phyloP scores from a whole-genome alignment of 2,113 vertebrate species.

The Apaloderma vittatum region DNA sequence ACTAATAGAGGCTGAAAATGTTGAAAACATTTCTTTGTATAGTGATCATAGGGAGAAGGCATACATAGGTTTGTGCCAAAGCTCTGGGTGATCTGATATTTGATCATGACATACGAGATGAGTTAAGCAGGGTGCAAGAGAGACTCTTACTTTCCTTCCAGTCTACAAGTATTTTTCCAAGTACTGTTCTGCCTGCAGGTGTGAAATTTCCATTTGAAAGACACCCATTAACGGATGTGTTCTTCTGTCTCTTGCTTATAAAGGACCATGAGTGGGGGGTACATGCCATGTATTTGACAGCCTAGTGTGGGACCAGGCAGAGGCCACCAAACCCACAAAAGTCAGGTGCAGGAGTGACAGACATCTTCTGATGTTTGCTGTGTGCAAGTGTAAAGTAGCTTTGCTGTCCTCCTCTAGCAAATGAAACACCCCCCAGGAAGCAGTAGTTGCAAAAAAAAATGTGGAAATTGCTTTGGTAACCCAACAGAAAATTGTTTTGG shows the following conservation, averaged over 20 bases:
- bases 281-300: rapidly evolving
- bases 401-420: background rate
- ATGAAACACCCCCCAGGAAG: background rate
- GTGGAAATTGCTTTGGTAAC: background rate
- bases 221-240: background rate
- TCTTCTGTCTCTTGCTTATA: background rate
- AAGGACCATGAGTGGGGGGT: background rate
- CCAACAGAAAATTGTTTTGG: constrained; percentile 3
- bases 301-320: background rate
- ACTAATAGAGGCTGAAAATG: background rate
- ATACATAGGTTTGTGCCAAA: background rate
- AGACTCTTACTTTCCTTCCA: background rate
- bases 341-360: background rate
- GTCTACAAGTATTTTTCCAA: background rate
- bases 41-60: background rate
- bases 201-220: background rate
- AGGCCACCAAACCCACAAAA: background rate
- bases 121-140: background rate
- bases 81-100: background rate
- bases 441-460: background rate
- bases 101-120: rapidly evolving
- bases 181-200: background rate
- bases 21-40: background rate
- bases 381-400: background rate
- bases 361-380: background rate